These are phyloP conservation scores for Phyllostomus hastatus DNA, from an alignment of 2,113 vertebrate genomes.

Conservation along the genomic window DNA sequence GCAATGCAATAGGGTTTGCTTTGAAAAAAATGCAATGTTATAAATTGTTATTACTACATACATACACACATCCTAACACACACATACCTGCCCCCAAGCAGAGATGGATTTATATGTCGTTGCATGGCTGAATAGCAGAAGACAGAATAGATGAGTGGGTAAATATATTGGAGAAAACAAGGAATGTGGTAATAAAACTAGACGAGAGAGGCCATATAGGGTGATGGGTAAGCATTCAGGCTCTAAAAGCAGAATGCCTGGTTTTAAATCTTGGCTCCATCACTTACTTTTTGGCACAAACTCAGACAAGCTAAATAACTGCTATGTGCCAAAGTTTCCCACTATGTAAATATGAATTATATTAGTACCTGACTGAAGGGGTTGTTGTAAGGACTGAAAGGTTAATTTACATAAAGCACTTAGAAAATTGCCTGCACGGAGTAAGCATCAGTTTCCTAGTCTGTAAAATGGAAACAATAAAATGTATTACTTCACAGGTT, in stretches of 20 bases:
- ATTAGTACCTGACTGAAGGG: not conserved
- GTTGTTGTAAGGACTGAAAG: not conserved
- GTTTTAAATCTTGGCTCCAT: not conserved
- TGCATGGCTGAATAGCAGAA: not conserved
- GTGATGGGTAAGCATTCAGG: not conserved
- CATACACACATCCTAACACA: not conserved
- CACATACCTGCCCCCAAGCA: not conserved
- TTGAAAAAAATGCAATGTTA: conserved; percentile 43
- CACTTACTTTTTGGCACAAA: not conserved
- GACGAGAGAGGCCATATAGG: not conserved
- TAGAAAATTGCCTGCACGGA: not conserved
- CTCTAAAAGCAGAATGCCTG: not conserved
- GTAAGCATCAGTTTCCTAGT: conserved; percentile 4
- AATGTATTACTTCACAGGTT: not conserved
- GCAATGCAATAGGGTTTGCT: not conserved
- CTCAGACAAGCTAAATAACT: conserved; percentile 25
- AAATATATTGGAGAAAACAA: not conserved
- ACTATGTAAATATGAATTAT: not conserved
- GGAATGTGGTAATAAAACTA: not conserved
- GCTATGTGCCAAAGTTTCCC: not conserved
- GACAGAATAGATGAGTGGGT: not conserved
- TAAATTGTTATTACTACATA: not conserved
- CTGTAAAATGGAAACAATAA: conserved; percentile 31
- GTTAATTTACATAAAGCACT: not conserved
- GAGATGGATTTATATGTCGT: not conserved